phyloP scores from a whole-genome alignment of 2,113 vertebrate species.

The Corydoras maculifer region DNA sequence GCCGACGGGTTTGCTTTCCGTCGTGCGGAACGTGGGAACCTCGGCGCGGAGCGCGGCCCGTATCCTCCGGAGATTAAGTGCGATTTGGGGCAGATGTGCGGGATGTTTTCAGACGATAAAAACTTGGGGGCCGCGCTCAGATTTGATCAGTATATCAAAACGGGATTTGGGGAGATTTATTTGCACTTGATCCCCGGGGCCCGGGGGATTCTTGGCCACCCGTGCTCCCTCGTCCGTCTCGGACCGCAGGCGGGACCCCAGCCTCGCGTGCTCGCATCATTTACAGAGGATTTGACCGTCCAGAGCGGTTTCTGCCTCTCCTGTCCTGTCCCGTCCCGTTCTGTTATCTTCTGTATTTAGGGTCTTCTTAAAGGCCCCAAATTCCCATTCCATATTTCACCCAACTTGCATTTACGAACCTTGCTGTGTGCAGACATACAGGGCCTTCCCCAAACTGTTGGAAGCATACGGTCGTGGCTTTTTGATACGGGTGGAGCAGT shows the following conservation, averaged over 20 bases:
- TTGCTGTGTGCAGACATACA: too few relatives aligned
- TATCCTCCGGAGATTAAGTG: conserved; percentile 23
- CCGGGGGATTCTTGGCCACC: conserved; percentile 31
- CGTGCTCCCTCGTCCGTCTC: conserved; percentile 9
- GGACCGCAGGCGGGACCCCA: not conserved
- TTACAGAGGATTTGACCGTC: not conserved
- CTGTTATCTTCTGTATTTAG: too few relatives aligned
- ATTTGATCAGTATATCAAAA: conserved; percentile 34
- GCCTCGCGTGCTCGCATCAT: not conserved
- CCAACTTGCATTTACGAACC: too few relatives aligned
- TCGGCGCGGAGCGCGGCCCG: not conserved
- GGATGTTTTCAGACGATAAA: conserved; percentile 36
- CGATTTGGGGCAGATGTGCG: conserved; percentile 32
- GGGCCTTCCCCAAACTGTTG: too few relatives aligned
- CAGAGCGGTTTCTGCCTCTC: not conserved
- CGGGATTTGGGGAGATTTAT: conserved; percentile 28
- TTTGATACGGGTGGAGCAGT: too few relatives aligned
- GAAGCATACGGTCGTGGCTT: too few relatives aligned
- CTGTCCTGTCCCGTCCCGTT: too few relatives aligned
- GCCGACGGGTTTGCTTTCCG: not conserved
- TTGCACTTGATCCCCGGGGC: conserved; percentile 27
- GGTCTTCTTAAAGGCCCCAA: too few relatives aligned
- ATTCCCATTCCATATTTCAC: too few relatives aligned
- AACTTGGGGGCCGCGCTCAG: conserved; percentile 15
- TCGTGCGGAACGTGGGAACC: conserved; percentile 6